Percentiles rank a stretch among this genome's conserved stretches.
phyloP scores from a whole-genome alignment of 2,888 invertebrate species.

The Smittia sp. region DNA sequence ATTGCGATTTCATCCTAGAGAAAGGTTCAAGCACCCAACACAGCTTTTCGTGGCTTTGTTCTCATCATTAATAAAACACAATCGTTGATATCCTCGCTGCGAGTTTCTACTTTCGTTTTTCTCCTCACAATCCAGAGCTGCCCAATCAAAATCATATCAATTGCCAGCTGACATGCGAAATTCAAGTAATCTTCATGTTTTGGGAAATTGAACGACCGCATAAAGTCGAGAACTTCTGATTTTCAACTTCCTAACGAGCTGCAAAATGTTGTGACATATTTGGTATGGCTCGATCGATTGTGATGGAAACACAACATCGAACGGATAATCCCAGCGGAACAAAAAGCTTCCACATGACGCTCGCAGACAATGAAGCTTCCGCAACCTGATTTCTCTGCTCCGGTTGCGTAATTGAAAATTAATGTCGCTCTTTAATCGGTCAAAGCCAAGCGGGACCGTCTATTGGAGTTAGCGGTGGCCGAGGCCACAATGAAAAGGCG shows the following conservation, averaged over 20 bases:
- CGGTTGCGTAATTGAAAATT: not conserved
- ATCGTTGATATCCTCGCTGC: too few relatives aligned
- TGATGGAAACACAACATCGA: not conserved
- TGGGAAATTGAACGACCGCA: too few relatives aligned
- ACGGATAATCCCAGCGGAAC: not conserved
- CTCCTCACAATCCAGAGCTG: too few relatives aligned
- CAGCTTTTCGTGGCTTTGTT: not conserved
- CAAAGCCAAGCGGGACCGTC: not conserved
- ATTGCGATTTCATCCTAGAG: constrained; percentile 2
- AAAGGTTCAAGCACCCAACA: not conserved
- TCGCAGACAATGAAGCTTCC: not conserved
- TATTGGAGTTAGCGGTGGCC: not conserved
- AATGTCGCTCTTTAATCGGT: constrained; percentile 3
- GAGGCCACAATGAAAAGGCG: not conserved
- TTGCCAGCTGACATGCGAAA: too few relatives aligned
- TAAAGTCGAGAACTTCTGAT: too few relatives aligned
- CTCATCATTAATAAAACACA: not conserved
- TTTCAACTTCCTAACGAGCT: too few relatives aligned
- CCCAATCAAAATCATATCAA: too few relatives aligned
- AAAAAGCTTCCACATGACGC: constrained; percentile 1
- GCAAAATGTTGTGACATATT: too few relatives aligned
- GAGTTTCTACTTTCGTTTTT: too few relatives aligned
- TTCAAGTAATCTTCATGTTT: too few relatives aligned
- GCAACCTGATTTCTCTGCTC: not conserved
- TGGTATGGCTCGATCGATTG: not conserved